A percentile compares a stretch with the other conserved stretches of the same genome.
Conservation (phyloP, 1,140 invertebrate species). For the Papilio machaon region DNA sequence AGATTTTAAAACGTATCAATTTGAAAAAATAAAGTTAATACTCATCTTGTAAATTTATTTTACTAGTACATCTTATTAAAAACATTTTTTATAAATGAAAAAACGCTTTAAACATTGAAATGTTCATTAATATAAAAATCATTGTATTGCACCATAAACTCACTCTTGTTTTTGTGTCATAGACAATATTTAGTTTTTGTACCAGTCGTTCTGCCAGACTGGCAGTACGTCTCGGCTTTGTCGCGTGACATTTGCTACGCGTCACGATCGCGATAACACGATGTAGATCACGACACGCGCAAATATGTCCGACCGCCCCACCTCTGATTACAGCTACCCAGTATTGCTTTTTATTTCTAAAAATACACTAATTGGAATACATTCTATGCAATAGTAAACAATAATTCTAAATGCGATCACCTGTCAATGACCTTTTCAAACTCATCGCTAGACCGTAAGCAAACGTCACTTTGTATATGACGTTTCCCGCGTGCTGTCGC, state of each 20-base stretch:
- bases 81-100: neutral
- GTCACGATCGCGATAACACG: conserved; percentile 48
- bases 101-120: neutral
- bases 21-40: neutral
- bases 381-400: neutral
- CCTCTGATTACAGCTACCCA: neutral
- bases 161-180: neutral
- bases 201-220: conserved; percentile 41
- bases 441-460: conserved; percentile 13
- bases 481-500: conserved; percentile 31
- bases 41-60: neutral
- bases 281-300: conserved; percentile 20
- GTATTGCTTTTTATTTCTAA: neutral
- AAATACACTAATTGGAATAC: neutral
- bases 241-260: conserved; percentile 44
- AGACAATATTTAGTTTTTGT: neutral
- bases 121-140: neutral
- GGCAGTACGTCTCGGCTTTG: conserved; percentile 16
- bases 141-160: neutral
- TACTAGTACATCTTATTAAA: neutral
- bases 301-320: neutral
- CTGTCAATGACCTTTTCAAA: conserved; percentile 31
- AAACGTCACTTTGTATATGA: conserved; percentile 25
- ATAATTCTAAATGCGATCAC: neutral
- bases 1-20: neutral